These are phyloP conservation scores for Benthosema pterotum DNA, from an alignment of 2,797 vertebrate genomes.

Conservation along the genomic window DNA sequence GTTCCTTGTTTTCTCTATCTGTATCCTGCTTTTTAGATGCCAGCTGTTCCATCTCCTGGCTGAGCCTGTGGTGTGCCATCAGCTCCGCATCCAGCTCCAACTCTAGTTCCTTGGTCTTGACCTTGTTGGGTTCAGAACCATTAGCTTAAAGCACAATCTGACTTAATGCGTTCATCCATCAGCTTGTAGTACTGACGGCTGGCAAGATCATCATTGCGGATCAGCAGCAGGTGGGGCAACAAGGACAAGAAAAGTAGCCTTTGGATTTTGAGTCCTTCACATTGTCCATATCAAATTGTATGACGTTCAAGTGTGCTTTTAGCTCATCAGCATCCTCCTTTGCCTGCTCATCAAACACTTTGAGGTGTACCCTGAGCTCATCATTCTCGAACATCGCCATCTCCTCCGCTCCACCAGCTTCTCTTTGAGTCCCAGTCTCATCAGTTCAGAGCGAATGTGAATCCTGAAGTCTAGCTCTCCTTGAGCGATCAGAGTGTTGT, in stretches of 20 bases:
- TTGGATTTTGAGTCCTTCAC: slow-evolving; percentile 92
- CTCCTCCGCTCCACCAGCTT: slow-evolving; percentile 89
- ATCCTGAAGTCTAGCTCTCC: slow-evolving; percentile 82
- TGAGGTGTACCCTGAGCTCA: slow-evolving; percentile 88
- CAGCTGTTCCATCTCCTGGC: slow-evolving; percentile 81
- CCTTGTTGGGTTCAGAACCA: slow-evolving; percentile 89
- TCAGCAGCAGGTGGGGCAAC: slow-evolving; percentile 89
- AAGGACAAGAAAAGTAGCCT: slow-evolving; percentile 86
- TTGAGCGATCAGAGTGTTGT: slow-evolving; percentile 89
- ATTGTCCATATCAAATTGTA: slow-evolving; percentile 93
- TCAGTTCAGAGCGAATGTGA: slow-evolving; percentile 91
- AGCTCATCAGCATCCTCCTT: slow-evolving; percentile 91
- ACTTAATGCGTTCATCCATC: slow-evolving; percentile 87
- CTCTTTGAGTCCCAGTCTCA: slow-evolving; percentile 85
- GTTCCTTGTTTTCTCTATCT: slow-evolving; percentile 79
- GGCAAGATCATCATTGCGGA: slow-evolving; percentile 90
- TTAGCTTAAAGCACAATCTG: slow-evolving; percentile 87
- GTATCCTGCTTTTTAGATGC: slow-evolving; percentile 77
- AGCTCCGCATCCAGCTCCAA: slow-evolving; percentile 88
- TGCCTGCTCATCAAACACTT: slow-evolving; percentile 88
- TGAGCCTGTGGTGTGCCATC: slow-evolving; percentile 83
- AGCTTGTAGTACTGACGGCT: slow-evolving; percentile 92
- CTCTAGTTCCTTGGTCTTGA: slow-evolving; percentile 86
- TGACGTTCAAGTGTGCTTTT: slow-evolving; percentile 87
- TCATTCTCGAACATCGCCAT: slow-evolving; percentile 88